Evolutionary conservation across 2,113 vertebrate genomes (phyloP).

Genomic region (Microcebus tavaratra): DNA sequence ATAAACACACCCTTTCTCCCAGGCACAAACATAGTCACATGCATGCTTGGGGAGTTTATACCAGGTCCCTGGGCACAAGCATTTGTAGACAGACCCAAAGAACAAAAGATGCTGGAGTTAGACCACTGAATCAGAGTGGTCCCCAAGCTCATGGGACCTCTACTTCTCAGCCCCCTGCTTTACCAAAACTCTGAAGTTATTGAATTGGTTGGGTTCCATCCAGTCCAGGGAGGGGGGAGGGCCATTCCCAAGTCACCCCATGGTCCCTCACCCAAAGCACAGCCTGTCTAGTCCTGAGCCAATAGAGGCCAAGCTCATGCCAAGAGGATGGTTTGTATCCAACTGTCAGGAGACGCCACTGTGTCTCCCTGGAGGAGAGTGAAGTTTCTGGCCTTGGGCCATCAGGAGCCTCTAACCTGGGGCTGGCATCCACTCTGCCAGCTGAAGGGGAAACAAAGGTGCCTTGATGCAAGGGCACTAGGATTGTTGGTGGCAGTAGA

Average conservation of each 20-base stretch:
- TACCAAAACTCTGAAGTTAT: background rate
- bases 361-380: conserved; percentile 70
- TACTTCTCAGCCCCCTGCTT: background rate
- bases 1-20: conserved; percentile 60
- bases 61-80: background rate
- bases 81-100: background rate
- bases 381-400: conserved; percentile 80
- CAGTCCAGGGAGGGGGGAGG: background rate
- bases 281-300: background rate
- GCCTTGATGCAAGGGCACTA: conserved; percentile 65
- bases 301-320: conserved; percentile 47
- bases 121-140: background rate
- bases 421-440: conserved; percentile 74
- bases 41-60: background rate
- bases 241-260: background rate
- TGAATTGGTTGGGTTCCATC: background rate
- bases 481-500: conserved; percentile 57
- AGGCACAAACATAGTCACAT: conserved; percentile 32
- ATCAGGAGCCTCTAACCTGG: conserved; percentile 79
- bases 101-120: conserved; percentile 1
- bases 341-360: conserved; percentile 80
- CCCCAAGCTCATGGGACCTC: background rate
- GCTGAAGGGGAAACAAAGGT: conserved; percentile 77
- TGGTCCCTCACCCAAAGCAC: background rate
- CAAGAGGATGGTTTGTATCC: conserved; percentile 81